Percentiles rank a stretch among this genome's conserved stretches.
These are phyloP conservation scores for Hirtodrosophila cameraria DNA, from an alignment of 2,888 invertebrate species.

Conservation along the genomic window DNA sequence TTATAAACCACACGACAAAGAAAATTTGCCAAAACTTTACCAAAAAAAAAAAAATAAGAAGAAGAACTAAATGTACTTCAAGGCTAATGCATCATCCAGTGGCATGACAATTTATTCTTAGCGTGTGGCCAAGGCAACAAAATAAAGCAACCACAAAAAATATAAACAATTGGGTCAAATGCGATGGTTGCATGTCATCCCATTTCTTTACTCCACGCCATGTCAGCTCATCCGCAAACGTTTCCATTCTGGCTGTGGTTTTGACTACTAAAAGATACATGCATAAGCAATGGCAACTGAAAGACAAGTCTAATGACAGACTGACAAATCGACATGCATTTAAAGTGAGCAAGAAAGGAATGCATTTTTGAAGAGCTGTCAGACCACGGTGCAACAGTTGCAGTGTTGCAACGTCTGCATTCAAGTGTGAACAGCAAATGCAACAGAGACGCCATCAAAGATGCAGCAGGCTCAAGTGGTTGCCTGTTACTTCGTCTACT, in stretches of 20 bases:
- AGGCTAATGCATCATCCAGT: slow-evolving; percentile 55
- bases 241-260: neutral
- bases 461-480: slow-evolving; percentile 42
- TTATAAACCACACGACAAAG: slow-evolving; percentile 16
- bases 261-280: slow-evolving; percentile 9
- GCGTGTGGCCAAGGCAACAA: slow-evolving; percentile 58
- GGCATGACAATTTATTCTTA: slow-evolving; percentile 50
- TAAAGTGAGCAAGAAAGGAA: neutral
- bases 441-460: slow-evolving; percentile 24
- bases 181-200: slow-evolving; percentile 39
- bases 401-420: too few species aligned
- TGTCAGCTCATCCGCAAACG: neutral
- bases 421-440: slow-evolving; percentile 44
- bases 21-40: slow-evolving; percentile 5
- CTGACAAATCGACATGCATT: slow-evolving; percentile 39
- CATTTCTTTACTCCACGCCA: neutral
- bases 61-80: slow-evolving; percentile 24
- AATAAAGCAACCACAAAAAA: slow-evolving; percentile 18
- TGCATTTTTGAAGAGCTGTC: slow-evolving; percentile 29
- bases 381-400: slow-evolving; percentile 59
- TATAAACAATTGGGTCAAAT: slow-evolving; percentile 59
- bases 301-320: too few species aligned
- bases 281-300: slow-evolving; percentile 21
- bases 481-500: neutral
- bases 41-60: neutral